Conservation (phyloP, 1,140 invertebrate genomes). For the Drosophila nigrodunni region DNA sequence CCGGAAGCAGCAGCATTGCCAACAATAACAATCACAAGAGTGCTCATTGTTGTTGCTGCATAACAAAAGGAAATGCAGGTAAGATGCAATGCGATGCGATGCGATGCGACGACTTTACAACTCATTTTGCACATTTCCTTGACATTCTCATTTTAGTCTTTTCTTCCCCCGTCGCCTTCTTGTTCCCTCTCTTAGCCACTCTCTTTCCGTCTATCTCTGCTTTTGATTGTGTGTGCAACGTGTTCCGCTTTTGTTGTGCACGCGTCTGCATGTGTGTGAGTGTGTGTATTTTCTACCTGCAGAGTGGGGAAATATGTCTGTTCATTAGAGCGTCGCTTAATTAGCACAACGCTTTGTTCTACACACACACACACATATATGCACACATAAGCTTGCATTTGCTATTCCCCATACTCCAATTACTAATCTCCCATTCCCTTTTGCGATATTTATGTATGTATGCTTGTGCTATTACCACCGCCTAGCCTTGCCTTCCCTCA, state of each 20-base stretch:
- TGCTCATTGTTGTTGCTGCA: conserved; percentile 14
- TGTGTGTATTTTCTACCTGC: conserved; percentile 12
- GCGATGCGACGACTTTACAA: conserved; percentile 59
- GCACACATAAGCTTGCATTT: conserved; percentile 1
- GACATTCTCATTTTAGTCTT: conserved; percentile 72
- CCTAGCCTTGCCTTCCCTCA: neutral
- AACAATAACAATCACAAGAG: conserved; percentile 24
- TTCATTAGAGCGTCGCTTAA: conserved; percentile 79
- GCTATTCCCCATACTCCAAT: conserved; percentile 23
- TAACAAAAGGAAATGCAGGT: conserved; percentile 28
- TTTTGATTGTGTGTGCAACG: conserved; percentile 41
- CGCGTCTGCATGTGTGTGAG: conserved; percentile 4
- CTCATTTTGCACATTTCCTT: conserved; percentile 81
- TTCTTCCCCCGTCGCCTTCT: neutral
- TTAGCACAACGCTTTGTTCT: conserved; percentile 72
- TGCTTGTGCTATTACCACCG: conserved; percentile 29
- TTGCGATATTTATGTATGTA: conserved; percentile 6
- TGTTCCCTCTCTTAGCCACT: conserved; percentile 15
- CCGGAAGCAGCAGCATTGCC: conserved; percentile 33
- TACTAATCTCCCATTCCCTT: conserved; percentile 19
- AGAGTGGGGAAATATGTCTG: conserved; percentile 37
- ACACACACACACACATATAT: conserved; percentile 37
- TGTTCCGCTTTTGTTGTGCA: conserved; percentile 31
- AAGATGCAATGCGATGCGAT: conserved; percentile 21
- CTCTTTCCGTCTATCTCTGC: conserved; percentile 42